Evolutionary conservation across 2,888 invertebrate genomes (phyloP), one percentile per base, ranked within the genome.

Genomic region (Caenorhabditis macrosperma): DNA sequence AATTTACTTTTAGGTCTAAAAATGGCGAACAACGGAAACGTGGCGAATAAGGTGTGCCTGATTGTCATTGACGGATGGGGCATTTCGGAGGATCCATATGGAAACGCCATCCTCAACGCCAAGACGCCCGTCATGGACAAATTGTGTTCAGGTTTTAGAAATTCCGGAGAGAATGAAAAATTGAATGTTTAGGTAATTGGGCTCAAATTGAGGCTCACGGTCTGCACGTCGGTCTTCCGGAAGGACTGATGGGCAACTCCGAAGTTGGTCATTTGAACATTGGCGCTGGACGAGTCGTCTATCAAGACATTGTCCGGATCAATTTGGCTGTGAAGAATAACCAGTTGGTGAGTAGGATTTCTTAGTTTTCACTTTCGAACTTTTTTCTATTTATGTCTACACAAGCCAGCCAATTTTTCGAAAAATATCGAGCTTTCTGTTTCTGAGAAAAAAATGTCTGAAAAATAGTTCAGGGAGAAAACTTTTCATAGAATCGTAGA

Each of bases 251-350:
- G 92, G 92, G 92, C 26, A 92, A 92, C 69, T 91, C 91, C 17
- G 92, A 92, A 88, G 92, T 92, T 22, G 92, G 92, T 17, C 92
- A 92, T 82, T 84, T 92, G 85, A 92, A 92, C 83, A 92, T 92
- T 68, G 92, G 92, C 12, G 91, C 92, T 60, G 92, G 92, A 12
- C 87, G 92, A 28, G 91, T 91, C 15, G 88, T 92, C 75, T 92
- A 91, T 80, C 92, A 92, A 88, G 92, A 92, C 84, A 92, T 92
- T 66, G 91, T 92, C 22, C 87, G 92, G 10, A 92, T 92, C 74
- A 91, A 92, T 81, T 84, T 91, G 82, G 87, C 91, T 30, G 88
- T 91, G 20, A 85, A 88, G 41, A 86, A 87, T 44, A 85, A 86
- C 55, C 78, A 82, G 1, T 66, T 86, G 61, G 84, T 84, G 6